These are phyloP conservation scores for Stichopus chloronotus DNA, from an alignment of 35 echinoderm and acorn worm species.

Conservation along the genomic window DNA sequence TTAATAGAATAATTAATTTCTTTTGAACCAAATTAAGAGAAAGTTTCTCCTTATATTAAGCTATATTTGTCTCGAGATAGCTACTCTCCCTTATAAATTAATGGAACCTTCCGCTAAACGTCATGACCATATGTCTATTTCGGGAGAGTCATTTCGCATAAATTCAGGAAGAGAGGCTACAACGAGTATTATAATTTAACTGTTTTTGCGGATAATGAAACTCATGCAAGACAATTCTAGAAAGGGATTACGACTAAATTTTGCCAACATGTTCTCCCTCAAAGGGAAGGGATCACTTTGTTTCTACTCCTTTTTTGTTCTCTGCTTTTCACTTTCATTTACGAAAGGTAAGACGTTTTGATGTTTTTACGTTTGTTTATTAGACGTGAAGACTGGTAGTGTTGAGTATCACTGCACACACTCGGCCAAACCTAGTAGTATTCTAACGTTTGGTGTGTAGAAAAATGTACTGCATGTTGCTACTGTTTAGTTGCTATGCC, in stretches of 20 bases:
- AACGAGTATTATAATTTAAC: background rate
- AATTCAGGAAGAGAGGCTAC: background rate
- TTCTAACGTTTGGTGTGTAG: background rate
- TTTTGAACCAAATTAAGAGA: no score
- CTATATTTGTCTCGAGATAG: background rate
- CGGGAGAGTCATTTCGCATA: slow-evolving; percentile 26
- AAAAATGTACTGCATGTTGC: background rate
- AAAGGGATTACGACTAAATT: background rate
- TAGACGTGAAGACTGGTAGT: background rate
- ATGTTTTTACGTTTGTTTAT: background rate
- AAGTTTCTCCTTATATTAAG: no score
- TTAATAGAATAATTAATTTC: no score
- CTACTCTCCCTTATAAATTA: background rate
- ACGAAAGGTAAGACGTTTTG: slow-evolving; percentile 28
- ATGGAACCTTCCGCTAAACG: background rate
- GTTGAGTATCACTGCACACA: background rate
- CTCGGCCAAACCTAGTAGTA: background rate
- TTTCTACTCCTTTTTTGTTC: background rate
- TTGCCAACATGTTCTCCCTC: slow-evolving; percentile 41
- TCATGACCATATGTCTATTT: slow-evolving; percentile 29
- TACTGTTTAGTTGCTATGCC: background rate
- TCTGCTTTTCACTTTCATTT: slow-evolving; percentile 18
- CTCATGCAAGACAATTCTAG: background rate
- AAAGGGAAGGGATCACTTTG: slow-evolving; percentile 23
- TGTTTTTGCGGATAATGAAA: background rate